These are phyloP conservation scores for Platygyra sinensis DNA, from an alignment of 64 coral and sea anemone genomes.

Conservation along the genomic window DNA sequence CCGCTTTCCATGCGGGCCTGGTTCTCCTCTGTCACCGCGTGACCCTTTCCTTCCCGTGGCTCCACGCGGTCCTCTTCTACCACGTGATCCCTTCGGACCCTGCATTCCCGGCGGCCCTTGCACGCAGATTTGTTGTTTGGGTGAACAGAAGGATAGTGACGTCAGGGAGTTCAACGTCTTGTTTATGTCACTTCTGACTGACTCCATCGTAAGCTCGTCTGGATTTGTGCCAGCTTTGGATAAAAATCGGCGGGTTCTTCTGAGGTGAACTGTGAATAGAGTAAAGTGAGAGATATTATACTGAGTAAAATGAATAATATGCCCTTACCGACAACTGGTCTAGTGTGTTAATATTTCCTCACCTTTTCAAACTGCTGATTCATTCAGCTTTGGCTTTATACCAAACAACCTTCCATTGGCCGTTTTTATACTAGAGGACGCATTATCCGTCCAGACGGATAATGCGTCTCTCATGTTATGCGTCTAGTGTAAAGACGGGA, in stretches of 20 bases:
- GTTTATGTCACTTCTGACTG: constrained; percentile 22
- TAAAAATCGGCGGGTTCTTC: not conserved
- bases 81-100: constrained; percentile 41
- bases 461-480: too few species aligned
- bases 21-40: constrained; percentile 15
- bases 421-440: too few species aligned
- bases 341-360: too few species aligned
- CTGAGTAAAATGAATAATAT: too few species aligned
- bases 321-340: too few species aligned
- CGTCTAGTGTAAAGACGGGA: too few species aligned
- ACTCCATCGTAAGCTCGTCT: not conserved
- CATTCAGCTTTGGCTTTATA: too few species aligned
- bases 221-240: not conserved
- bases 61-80: constrained; percentile 36
- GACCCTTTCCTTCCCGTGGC: constrained; percentile 20
- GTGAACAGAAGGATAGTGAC: constrained; percentile 2
- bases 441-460: too few species aligned
- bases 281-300: not conserved
- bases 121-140: not conserved
- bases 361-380: too few species aligned
- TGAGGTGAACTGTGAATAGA: not conserved
- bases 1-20: constrained; percentile 19
- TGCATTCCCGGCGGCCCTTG: constrained; percentile 51
- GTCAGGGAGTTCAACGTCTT: constrained; percentile 6
- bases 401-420: too few species aligned